phyloP scores from a whole-genome alignment of 2,797 vertebrate species.

The Dendrocincla fuliginosa region DNA sequence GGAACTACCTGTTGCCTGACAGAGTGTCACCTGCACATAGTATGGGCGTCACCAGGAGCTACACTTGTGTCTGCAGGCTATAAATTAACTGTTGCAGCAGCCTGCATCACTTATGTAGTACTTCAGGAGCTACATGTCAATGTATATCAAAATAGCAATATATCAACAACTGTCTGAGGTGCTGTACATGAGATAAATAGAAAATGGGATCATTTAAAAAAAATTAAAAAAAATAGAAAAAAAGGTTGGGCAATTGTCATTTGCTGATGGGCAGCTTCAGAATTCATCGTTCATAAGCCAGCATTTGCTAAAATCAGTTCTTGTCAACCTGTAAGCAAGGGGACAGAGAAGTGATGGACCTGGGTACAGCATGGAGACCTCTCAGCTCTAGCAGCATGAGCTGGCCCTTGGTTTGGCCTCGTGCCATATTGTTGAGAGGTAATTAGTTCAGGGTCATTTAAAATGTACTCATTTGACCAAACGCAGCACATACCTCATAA shows the following conservation, averaged over 20 bases:
- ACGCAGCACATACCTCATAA: background rate
- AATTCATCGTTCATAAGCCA: background rate
- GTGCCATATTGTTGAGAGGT: background rate
- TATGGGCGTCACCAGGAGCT: background rate
- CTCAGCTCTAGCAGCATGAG: background rate
- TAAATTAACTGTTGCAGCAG: constrained; percentile 41
- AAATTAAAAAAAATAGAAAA: background rate
- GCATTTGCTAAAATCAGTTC: background rate
- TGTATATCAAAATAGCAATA: constrained; percentile 36
- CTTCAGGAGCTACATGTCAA: constrained; percentile 15
- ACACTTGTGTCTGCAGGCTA: background rate
- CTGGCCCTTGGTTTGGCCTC: background rate
- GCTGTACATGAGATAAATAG: background rate
- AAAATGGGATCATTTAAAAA: background rate
- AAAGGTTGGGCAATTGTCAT: background rate
- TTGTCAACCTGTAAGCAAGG: background rate
- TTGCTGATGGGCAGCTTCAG: background rate
- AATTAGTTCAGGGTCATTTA: constrained; percentile 34
- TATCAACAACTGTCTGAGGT: constrained; percentile 1
- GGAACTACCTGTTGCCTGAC: background rate
- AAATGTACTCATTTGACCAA: constrained; percentile 8
- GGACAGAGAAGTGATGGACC: background rate
- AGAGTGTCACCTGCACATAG: background rate
- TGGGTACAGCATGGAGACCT: background rate
- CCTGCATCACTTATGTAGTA: constrained; percentile 18